Evolutionary conservation across 1,140 invertebrate genomes (phyloP), one percentile per base, ranked within the genome.

Genomic region (Dendroctonus ponderosae): DNA sequence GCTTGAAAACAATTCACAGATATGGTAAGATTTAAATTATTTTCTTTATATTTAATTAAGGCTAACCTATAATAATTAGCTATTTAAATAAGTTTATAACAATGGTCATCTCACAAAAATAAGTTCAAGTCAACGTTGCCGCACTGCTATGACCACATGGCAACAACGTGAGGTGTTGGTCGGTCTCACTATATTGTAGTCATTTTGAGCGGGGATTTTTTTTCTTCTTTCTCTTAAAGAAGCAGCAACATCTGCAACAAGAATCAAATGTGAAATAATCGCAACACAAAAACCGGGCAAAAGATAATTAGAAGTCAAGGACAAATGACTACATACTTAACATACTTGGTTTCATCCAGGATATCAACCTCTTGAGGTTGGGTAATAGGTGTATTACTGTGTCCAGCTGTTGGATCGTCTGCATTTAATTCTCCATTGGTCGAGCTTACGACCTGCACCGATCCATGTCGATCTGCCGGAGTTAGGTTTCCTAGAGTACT

Each of bases 151-250:
- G 77, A 78, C 83, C 72, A 76, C 80, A 75, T 74, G 76, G 77
- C 66, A 79, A 70, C 69, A 79, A 70, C 48, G 76, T 78, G 61
- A 79, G 73, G 70, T 79, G 78, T 73, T 79, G 78, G 72, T 79
- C 78, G 53, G 78, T 79, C 71, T 79, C 78, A 72, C 77, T 78
- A 70, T 76, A 79, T 70, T 78, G 79, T 82, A 87, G 89, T 91
- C 89, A 91, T 87, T 91, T 91, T 79, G 87, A 86, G 75, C 89
- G 85, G 62, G 86, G 86, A 75, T 86, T 87, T 86, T 96, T 96
- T 88, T 96, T 96, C 91, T 95, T 96, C 89, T 94, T 94, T 80
- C 92, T 87, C 82, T 94, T 93, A 87, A 96, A 96, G 87, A 96
- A 96, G 82, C 93, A 96, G 84, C 94, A 96, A 84, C 92, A 94